Evolutionary conservation across 2,888 invertebrate species (phyloP), one percentile per base, ranked within the genome.

Genomic region (Eilema griseolum): DNA sequence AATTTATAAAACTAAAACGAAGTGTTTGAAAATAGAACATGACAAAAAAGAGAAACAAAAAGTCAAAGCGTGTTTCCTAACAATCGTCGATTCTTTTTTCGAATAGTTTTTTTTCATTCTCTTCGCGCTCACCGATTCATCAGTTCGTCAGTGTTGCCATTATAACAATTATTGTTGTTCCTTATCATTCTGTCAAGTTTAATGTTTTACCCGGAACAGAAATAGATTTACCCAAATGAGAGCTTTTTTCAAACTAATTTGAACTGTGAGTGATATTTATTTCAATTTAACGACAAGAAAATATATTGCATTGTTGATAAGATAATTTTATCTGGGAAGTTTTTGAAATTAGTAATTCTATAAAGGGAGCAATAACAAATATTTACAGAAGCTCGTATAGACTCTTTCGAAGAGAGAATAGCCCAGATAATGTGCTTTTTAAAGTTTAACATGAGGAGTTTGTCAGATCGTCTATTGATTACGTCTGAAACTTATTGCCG

Each of bases 181-280:
- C 88, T 84, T 92, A 92, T 95, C 95, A 94, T 90, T 82, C 90
- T 93, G 95, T 93, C 93, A 89, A 78, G 71, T 72, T 72, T 70
- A 77, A 79, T 71, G 75, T 77, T 73, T 33, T 82, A 81, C 75
- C 37, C 59, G 65, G 72, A 73, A 74, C 76, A 67, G 73, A 77
- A 84, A 83, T 86, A 83, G 82, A 75, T 83, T 83, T 83, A 84
- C 87, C 77, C 79, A 84, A 85, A 85, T 84, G 75, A 81, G 78
- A 66, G 77, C 78, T 79, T 83, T 85, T 86, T 83, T 79, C 56
- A 69, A 80, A 81, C 76, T 84, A 82, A 83, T 82, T 79, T 83
- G 74, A 61, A 66, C 70, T 69, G 67, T 73, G 82, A 80, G 72
- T 71, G 70, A 79, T 80, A 80, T 83, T 73, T 76, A 83, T 78